Conservation (phyloP, 2,113 vertebrate species). For the Tupaia tana region DNA sequence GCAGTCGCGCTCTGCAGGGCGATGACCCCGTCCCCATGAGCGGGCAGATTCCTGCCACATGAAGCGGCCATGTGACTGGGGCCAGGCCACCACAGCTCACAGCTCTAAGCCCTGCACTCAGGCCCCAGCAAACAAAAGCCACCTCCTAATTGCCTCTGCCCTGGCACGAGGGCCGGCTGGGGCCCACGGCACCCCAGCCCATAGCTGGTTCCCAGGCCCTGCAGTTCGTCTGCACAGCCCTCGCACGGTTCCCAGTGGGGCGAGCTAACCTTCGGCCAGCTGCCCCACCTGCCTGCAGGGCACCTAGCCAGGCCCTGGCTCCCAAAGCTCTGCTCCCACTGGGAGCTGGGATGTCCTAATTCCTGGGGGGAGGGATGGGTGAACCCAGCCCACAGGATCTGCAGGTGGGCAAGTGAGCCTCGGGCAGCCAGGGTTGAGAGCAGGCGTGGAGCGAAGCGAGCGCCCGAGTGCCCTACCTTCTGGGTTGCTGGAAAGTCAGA, state of each 20-base stretch:
- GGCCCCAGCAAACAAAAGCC: not conserved
- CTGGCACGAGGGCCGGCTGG: not conserved
- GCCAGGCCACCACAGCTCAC: not conserved
- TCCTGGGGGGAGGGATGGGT: too few species aligned
- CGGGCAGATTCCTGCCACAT: not conserved
- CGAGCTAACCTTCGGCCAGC: not conserved
- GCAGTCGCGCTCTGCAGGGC: not conserved
- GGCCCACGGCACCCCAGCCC: not conserved
- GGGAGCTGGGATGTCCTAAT: not conserved
- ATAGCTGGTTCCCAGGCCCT: not conserved
- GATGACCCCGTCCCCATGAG: not conserved
- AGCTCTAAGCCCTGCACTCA: not conserved
- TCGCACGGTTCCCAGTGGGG: not conserved
- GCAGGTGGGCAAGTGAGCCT: not conserved
- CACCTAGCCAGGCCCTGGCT: not conserved
- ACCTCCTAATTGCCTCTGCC: slow-evolving; percentile 6
- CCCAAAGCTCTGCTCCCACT: not conserved
- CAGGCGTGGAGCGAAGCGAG: too few species aligned
- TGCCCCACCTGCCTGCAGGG: not conserved
- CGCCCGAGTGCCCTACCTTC: too few species aligned
- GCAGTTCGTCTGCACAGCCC: not conserved
- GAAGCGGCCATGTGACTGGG: not conserved
- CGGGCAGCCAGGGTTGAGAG: too few species aligned
- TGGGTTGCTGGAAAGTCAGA: too few species aligned
- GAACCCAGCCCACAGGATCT: too few species aligned